Evolutionary conservation across 2,888 invertebrate species (phyloP), one percentile per base, ranked within the genome.

Genomic region (Eupeodes latifasciatus): DNA sequence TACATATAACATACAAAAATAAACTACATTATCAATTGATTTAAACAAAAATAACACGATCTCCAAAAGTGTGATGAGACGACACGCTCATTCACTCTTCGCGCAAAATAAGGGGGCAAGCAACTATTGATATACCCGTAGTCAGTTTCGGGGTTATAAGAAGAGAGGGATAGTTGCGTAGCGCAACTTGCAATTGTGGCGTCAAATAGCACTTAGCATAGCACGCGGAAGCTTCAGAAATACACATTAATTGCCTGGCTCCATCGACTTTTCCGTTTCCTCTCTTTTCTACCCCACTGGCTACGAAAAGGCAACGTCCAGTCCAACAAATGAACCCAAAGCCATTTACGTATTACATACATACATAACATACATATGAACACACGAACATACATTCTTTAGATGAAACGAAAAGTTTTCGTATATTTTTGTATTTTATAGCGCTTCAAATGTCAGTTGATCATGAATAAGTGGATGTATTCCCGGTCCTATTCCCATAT

Each of bases 121-220:
- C 47, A 9, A 44, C 10, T 6, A 47, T 57, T 27, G 27, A 57
- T 57, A 47, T 19, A 47, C 40, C 5, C 40, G 40, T 5, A 40
- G 4, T 27, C 12, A n/a, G 27, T 55, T 10, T 49, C 14, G 34
- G 51, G 16, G 51, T 53, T 36, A 14, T 16, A 47, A 47, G 14
- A 47, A 47, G 14, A 19, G 12, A 16, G 62, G 12, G 44, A 62
- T 14, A 55, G 40, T 9, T 14, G 69, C 7, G 51, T 5, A 7
- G 40, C 16, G 40, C 6, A 71, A 55, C 47, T 53, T 16, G 57
- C 34, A 57, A 78, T 82, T 57, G 82, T 82, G 78, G 69, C 86
- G 86, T 86, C 82, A 75, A 82, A 82, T 44, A 59, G 59, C 79
- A 87, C 86, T 87, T 80, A 76, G 61, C 86, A 83, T 80, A 76